These are phyloP conservation scores for Zoanthus sansibaricus DNA, from an alignment of 92 coral and sea anemone genomes.

Conservation along the genomic window DNA sequence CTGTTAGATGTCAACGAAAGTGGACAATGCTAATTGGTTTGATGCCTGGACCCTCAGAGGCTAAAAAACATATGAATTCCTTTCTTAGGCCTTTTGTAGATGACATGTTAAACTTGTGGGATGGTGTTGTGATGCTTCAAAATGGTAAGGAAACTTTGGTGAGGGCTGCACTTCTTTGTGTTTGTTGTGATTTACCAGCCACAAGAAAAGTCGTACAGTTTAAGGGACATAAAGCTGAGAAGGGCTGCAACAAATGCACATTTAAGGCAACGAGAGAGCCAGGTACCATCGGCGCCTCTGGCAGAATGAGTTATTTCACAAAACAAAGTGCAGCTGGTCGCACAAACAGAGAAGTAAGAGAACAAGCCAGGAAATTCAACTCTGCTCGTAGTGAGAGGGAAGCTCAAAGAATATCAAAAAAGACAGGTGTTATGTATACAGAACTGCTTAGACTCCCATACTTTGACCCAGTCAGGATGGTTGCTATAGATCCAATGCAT, in stretches of 20 bases:
- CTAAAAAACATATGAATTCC: conserved; percentile 8
- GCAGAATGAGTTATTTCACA: conserved; percentile 51
- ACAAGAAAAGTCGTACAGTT: conserved; percentile 53
- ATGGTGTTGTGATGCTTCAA: conserved; percentile 20
- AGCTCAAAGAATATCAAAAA: conserved; percentile 8
- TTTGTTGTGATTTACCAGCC: conserved; percentile 58
- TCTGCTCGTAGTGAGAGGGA: conserved; percentile 4
- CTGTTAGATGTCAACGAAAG: conserved; percentile 35
- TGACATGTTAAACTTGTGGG: conserved; percentile 5
- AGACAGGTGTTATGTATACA: conserved; percentile 22
- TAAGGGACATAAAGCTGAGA: conserved; percentile 47
- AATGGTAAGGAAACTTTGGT: neutral
- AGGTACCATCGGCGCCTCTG: conserved; percentile 62
- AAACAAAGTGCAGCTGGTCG: conserved; percentile 8
- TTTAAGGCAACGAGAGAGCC: conserved; percentile 57
- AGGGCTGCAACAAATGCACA: conserved; percentile 58
- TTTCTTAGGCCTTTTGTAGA: neutral
- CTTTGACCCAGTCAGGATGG: conserved; percentile 36
- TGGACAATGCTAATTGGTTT: conserved; percentile 62
- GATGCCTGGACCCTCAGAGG: conserved; percentile 63
- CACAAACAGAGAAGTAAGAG: conserved; percentile 33
- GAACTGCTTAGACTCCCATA: conserved; percentile 30
- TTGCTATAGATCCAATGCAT: conserved; percentile 20
- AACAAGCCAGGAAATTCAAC: conserved; percentile 17
- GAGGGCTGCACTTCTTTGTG: conserved; percentile 48